Evolutionary conservation across 2,113 vertebrate species (phyloP), one percentile per base, ranked within the genome.

Genomic region (Phainopepla nitens): DNA sequence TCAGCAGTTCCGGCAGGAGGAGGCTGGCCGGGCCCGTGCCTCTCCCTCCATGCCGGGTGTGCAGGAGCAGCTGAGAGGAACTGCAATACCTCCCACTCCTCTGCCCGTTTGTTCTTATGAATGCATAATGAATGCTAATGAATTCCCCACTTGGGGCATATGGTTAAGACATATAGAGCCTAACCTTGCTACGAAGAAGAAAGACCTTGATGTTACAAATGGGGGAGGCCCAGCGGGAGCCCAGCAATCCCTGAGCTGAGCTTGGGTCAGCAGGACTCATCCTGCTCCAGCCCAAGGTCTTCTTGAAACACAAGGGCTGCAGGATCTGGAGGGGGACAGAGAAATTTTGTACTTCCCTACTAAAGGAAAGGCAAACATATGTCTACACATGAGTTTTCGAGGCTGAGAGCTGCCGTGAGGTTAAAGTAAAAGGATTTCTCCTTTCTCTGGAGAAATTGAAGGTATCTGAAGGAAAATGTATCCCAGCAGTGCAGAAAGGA

Each of bases 91-190:
- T 95, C 94, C 95, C 94, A 79, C 94, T 90, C 93, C 92, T 85
- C 94, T 89, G 90, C 95, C 97, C 66, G 28, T 96, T 96, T 96
- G 94, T 96, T 78, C 96, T 91, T 91, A 87, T 92, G 95, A 97
- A 97, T 97, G 98, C 97, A 94, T 98, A 98, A 98, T 98, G 97
- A 98, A 99, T 99, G 98, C 98, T 98, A 98, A 99, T 99, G 97
- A 97, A 97, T 96, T 93, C 96, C 90, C 93, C 92, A 89, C 87
- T 91, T 41, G 72, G 94, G 96, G 96, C 94, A 94, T 94, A 96
- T 96, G 97, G 96, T 96, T 96, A 94, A 97, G 95, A 95, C 92
- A 97, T 96, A 97, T 91, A 96, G 95, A 93, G 81, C 65, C 91
- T 91, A 93, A 94, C 95, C 94, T 96, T 86, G 68, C 71, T 94